Evolutionary conservation across 2,113 vertebrate genomes (phyloP).

Genomic region (Ageneiosus marmoratus): DNA sequence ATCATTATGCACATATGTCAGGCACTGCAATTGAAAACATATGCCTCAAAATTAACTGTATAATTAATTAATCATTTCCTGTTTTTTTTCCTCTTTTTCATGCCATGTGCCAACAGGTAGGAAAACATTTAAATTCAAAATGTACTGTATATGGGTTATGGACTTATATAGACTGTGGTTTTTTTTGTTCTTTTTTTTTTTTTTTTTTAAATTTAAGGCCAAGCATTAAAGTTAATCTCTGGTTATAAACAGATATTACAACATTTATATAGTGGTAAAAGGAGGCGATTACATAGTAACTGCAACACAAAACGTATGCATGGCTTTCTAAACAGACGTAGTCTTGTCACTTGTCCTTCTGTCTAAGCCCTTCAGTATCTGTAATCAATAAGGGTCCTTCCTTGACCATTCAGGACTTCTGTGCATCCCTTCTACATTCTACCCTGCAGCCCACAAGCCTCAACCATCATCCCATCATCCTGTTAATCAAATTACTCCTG

Average conservation of each 20-base stretch:
- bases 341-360: conserved; percentile 67
- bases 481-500: conserved; percentile 99
- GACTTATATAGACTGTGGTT: neutral
- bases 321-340: conserved; percentile 73
- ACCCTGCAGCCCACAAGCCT: conserved; percentile 62
- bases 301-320: conserved; percentile 22
- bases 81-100: conserved; percentile 50
- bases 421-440: conserved; percentile 38
- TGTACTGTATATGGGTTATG: neutral
- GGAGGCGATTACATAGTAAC: conserved; percentile 11
- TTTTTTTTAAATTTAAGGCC: neutral
- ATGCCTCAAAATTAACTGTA: conserved; percentile 48
- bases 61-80: conserved; percentile 57
- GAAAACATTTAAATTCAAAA: conserved; percentile 60
- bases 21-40: conserved; percentile 37
- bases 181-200: neutral
- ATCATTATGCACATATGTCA: conserved; percentile 42
- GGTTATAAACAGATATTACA: neutral
- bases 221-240: neutral
- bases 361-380: conserved; percentile 81
- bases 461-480: conserved; percentile 91
- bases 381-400: conserved; percentile 83
- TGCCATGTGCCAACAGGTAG: conserved; percentile 52
- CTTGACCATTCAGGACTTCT: conserved; percentile 70
- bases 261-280: neutral